Percentiles rank a stretch among this genome's conserved stretches.
These are phyloP conservation scores for Paradisaea rubra DNA, from an alignment of 2,113 vertebrate species.

Conservation along the genomic window DNA sequence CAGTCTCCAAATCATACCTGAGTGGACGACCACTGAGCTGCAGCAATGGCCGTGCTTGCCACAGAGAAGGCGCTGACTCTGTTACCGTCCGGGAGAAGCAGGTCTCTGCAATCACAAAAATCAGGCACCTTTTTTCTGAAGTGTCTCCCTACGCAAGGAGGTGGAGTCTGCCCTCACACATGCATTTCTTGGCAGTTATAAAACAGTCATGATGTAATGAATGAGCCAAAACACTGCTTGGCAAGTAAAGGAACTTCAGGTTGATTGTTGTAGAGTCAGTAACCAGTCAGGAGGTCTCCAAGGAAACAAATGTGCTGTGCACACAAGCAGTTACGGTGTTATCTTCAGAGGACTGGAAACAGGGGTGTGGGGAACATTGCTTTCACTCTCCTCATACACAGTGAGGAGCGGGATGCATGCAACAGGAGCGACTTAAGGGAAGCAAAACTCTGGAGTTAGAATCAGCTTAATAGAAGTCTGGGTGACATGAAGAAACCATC, in stretches of 20 bases:
- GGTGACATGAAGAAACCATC: not conserved
- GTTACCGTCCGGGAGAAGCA: constrained; percentile 92
- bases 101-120: constrained; percentile 78
- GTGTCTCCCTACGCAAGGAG: not conserved
- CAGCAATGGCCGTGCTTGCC: constrained; percentile 96
- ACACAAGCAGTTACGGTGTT: not conserved
- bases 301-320: not conserved
- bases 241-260: not conserved
- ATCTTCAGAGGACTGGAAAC: not conserved
- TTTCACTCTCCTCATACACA: not conserved
- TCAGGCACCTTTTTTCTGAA: not conserved
- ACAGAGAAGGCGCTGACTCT: constrained; percentile 96
- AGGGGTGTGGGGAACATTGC: not conserved
- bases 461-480: not conserved
- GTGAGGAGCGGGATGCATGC: not conserved
- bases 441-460: not conserved
- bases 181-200: not conserved
- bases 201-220: not conserved
- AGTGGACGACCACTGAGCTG: constrained; percentile 97
- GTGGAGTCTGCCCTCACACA: not conserved
- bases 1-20: constrained; percentile 75
- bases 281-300: not conserved
- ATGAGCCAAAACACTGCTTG: not conserved
- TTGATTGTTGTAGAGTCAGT: not conserved
- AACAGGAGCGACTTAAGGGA: not conserved